Evolutionary conservation across 2,888 invertebrate genomes (phyloP), one percentile per base, ranked within the genome.

Genomic region (Epiblema foenella): DNA sequence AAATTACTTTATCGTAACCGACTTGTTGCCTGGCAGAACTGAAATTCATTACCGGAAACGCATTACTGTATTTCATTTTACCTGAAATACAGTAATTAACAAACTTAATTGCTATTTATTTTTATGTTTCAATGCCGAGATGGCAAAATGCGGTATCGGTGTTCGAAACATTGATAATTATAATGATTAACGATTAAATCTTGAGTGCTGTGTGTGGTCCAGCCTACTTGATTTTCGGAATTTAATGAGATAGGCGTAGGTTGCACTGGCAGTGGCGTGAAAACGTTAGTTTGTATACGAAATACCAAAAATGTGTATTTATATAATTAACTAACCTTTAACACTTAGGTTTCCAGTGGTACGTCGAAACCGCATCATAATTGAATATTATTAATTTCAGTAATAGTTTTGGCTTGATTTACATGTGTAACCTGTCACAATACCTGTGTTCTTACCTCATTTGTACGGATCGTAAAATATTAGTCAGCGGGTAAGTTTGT

Each of bases 1-100:
- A 84, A 85, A 87, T 81, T 78, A 81, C 81, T 86, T 89, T 85
- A 87, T 84, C 79, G 85, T 88, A 87, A 88, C 89, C 85, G 85
- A 89, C 84, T 89, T 86, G 86, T 86, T 86, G 85, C 79, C 76
- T 73, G 76, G 39, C 68, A 69, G 77, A 79, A 80, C 76, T 75
- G 81, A 82, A 83, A 85, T 83, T 83, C 80, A 82, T 84, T 83
- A 84, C 76, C 72, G 75, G 72, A 75, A 78, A 79, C 79, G 80
- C 77, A 77, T 78, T 82, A 70, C 57, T 49, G 68, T 57, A 76
- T 76, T 77, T 75, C 76, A 79, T 79, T 79, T 79, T 76, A 77
- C 57, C 72, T 76, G 69, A 76, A 79, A 79, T 76, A 75, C 75
- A 75, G 76, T 77, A 78, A 80, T 80, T 81, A 77, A 77, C 77